Percentiles rank a stretch among this genome's conserved stretches.
Evolutionary conservation across 1,140 invertebrate species (phyloP).

Genomic region (Drosophila persimilis): DNA sequence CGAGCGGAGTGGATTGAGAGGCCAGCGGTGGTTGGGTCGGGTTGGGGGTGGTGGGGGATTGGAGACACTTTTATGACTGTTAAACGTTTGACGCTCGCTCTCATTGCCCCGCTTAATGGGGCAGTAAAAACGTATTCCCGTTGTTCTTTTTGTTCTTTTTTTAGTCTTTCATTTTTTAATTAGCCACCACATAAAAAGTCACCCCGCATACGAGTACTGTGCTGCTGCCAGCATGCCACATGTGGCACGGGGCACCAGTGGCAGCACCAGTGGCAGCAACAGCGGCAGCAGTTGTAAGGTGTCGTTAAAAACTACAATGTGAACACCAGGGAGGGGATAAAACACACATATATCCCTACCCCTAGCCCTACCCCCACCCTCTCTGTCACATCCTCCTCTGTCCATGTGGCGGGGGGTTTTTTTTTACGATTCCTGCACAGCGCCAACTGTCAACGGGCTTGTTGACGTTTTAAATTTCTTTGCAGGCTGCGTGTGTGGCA

Average conservation of each 20-base stretch:
- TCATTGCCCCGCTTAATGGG: conserved; percentile 33
- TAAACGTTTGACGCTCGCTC: conserved; percentile 68
- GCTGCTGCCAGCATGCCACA: conserved; percentile 65
- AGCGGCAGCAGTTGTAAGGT: conserved; percentile 64
- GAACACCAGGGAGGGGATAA: conserved; percentile 29
- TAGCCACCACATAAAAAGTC: conserved; percentile 71
- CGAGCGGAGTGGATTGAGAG: not conserved
- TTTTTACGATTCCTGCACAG: conserved; percentile 66
- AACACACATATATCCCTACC: not conserved
- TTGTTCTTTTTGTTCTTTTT: conserved; percentile 18
- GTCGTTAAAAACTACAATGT: conserved; percentile 63
- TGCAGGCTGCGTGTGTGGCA: conserved; percentile 33
- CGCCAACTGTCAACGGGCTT: conserved; percentile 66
- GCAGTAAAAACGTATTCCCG: conserved; percentile 46
- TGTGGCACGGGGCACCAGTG: conserved; percentile 51
- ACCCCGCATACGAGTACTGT: conserved; percentile 23
- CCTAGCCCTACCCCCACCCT: conserved; percentile 8
- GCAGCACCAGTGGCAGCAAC: conserved; percentile 16
- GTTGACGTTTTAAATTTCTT: conserved; percentile 57
- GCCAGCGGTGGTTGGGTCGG: not conserved
- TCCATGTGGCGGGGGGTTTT: conserved; percentile 11
- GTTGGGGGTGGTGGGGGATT: not conserved
- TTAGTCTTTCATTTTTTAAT: conserved; percentile 66
- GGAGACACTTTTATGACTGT: conserved; percentile 57
- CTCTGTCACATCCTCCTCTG: conserved; percentile 12